Evolutionary conservation across 2,113 vertebrate species (phyloP).

Genomic region (Pseudolaguvia tuberculata): DNA sequence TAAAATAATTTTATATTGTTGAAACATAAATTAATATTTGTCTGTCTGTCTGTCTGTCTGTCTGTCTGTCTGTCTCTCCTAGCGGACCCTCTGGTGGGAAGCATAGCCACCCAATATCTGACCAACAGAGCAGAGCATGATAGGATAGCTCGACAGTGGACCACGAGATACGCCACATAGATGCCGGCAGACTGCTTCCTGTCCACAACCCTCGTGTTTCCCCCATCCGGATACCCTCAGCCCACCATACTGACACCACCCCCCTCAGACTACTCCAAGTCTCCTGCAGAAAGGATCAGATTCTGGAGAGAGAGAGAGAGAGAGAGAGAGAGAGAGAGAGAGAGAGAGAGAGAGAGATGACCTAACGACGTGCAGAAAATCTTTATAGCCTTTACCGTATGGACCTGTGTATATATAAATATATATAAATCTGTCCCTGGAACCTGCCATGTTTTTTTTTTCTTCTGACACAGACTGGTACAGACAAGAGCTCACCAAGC

Average conservation of each 20-base stretch:
- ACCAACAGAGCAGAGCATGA: conserved; percentile 95
- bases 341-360: too few species aligned
- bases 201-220: neutral
- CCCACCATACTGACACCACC: neutral
- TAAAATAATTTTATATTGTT: neutral
- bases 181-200: conserved; percentile 50
- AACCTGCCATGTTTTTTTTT: conserved; percentile 86
- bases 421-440: conserved; percentile 75
- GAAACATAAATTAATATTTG: neutral
- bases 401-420: conserved; percentile 83
- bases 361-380: conserved; percentile 84
- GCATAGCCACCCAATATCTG: conserved; percentile 94
- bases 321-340: too few species aligned
- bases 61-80: conserved; percentile 21
- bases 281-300: conserved; percentile 73
- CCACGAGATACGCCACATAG: conserved; percentile 94
- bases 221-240: conserved; percentile 35
- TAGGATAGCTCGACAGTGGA: conserved; percentile 95
- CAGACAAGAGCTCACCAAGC: conserved; percentile 65
- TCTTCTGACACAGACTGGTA: conserved; percentile 84
- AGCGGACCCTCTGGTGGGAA: conserved; percentile 91
- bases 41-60: neutral
- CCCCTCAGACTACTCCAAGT: neutral
- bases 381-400: conserved; percentile 95
- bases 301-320: conserved; percentile 74